phyloP scores from a whole-genome alignment of 2,113 vertebrate genomes.

The Vidua macroura region DNA sequence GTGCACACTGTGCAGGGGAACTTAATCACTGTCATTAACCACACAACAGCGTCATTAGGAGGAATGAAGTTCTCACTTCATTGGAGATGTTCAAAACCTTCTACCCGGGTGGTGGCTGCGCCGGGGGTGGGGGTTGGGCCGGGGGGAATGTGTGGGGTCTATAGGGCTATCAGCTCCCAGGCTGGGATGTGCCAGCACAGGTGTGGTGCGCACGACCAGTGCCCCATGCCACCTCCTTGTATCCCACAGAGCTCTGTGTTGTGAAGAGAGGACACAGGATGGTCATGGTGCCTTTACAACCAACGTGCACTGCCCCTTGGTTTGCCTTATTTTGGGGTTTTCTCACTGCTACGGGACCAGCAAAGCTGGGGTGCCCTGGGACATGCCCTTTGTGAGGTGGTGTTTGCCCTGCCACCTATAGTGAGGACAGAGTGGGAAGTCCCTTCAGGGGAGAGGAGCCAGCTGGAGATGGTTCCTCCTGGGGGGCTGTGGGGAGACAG shows the following conservation, averaged over 20 bases:
- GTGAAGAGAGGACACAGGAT: neutral
- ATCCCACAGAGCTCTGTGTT: accelerated
- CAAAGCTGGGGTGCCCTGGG: neutral
- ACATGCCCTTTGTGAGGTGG: accelerated
- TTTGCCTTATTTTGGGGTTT: neutral
- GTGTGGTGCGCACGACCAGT: neutral
- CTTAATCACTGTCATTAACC: slow-evolving; percentile 66
- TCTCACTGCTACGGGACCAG: neutral
- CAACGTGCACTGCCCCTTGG: accelerated
- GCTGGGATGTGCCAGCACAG: neutral
- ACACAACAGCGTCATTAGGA: slow-evolving; percentile 48
- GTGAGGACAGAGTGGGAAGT: neutral
- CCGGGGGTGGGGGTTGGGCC: neutral
- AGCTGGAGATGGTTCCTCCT: neutral
- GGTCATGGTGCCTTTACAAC: accelerated
- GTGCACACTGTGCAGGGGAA: slow-evolving; percentile 27
- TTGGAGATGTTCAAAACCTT: slow-evolving; percentile 34
- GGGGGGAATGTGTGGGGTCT: neutral
- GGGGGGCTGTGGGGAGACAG: neutral
- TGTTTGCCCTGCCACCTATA: neutral
- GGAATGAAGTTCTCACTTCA: slow-evolving; percentile 60
- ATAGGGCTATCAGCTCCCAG: neutral
- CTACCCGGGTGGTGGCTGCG: accelerated
- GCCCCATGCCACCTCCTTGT: accelerated
- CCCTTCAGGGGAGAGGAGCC: neutral